phyloP scores from a whole-genome alignment of 2,888 invertebrate species.

The Cerastis leucographa region DNA sequence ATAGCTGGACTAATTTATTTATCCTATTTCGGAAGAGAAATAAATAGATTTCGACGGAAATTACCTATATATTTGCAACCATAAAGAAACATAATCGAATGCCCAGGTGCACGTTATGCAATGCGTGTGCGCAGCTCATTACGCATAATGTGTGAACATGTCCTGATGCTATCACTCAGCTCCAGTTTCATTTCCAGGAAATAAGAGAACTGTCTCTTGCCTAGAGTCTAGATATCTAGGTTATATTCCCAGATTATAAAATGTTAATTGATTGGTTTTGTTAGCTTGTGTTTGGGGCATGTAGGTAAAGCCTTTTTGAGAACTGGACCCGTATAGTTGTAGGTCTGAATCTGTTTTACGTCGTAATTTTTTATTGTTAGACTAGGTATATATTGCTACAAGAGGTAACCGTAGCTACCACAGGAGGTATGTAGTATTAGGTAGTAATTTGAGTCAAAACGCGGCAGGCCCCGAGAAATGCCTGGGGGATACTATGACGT shows the following conservation, averaged over 20 bases:
- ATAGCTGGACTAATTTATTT: background rate
- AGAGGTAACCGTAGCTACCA: too few species aligned
- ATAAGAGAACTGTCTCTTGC: constrained; percentile 32
- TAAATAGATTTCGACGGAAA: constrained; percentile 12
- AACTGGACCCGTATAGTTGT: too few species aligned
- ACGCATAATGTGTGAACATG: constrained; percentile 61
- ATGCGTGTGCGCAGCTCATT: constrained; percentile 57
- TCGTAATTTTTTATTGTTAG: background rate
- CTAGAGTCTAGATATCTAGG: constrained; percentile 29
- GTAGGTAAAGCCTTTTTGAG: background rate
- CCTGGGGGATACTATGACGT: too few species aligned
- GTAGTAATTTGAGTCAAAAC: too few species aligned
- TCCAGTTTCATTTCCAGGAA: constrained; percentile 65
- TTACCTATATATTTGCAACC: background rate
- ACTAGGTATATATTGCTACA: too few species aligned
- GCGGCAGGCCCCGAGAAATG: too few species aligned
- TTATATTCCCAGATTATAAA: constrained; percentile 16
- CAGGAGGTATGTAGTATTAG: too few species aligned
- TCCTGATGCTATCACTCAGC: constrained; percentile 59
- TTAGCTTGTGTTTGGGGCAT: background rate
- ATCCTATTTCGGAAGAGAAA: constrained; percentile 1
- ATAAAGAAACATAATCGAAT: constrained; percentile 16
- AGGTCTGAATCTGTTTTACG: background rate
- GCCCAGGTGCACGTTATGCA: constrained; percentile 51
- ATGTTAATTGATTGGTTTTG: constrained; percentile 11